These are phyloP conservation scores for Hypomecis punctinalis DNA, from an alignment of 2,888 invertebrate genomes.

Conservation along the genomic window DNA sequence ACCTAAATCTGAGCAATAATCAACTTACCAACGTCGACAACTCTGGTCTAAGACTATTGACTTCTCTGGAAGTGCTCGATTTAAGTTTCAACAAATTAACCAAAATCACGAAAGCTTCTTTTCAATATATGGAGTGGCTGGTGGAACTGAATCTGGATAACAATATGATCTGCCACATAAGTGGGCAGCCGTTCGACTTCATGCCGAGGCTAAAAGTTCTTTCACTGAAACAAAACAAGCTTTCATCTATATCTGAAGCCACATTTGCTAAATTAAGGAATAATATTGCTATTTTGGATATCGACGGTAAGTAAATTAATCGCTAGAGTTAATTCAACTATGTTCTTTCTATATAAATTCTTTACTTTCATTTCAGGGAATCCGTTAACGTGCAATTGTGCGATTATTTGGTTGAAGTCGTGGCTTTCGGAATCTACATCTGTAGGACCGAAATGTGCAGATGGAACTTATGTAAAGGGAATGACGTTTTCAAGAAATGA, in stretches of 20 bases:
- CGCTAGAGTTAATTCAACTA: background rate
- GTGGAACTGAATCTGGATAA: conserved; percentile 94
- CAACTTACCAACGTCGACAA: conserved; percentile 90
- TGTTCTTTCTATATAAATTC: background rate
- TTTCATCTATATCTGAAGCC: conserved; percentile 89
- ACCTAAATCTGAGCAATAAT: conserved; percentile 93
- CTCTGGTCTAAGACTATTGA: conserved; percentile 89
- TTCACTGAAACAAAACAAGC: conserved; percentile 90
- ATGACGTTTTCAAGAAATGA: conserved; percentile 89
- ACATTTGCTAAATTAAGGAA: conserved; percentile 91
- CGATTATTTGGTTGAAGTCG: conserved; percentile 92
- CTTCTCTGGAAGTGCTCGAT: conserved; percentile 93
- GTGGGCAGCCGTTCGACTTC: conserved; percentile 91
- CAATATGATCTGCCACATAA: conserved; percentile 92
- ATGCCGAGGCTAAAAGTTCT: conserved; percentile 94
- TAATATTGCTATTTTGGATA: conserved; percentile 92
- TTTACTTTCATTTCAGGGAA: conserved; percentile 86
- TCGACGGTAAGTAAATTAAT: conserved; percentile 87
- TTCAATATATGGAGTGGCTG: conserved; percentile 92
- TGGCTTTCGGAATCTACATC: conserved; percentile 92
- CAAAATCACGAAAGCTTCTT: conserved; percentile 88
- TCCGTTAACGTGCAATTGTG: conserved; percentile 93
- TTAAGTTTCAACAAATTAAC: conserved; percentile 91
- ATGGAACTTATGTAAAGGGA: conserved; percentile 90
- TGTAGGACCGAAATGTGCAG: conserved; percentile 91